A percentile compares a stretch with the other conserved stretches of the same genome.
These are phyloP conservation scores for Lophotriccus pileatus DNA, from an alignment of 2,797 vertebrate genomes.

Conservation along the genomic window DNA sequence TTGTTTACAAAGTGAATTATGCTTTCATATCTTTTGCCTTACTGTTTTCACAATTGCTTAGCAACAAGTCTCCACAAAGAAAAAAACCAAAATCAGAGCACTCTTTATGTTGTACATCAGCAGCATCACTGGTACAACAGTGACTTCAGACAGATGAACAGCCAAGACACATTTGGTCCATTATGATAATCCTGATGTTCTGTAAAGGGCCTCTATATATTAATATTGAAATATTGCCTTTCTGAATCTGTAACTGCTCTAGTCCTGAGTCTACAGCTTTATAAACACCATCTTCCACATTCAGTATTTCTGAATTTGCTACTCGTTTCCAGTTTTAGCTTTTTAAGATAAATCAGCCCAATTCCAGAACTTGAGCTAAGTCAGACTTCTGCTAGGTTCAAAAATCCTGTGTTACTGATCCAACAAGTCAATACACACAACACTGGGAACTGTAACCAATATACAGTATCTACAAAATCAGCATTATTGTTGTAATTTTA, in stretches of 20 bases:
- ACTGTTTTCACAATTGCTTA: conserved; percentile 67
- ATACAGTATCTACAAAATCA: not conserved
- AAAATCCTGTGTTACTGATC: not conserved
- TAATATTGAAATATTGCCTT: conserved; percentile 5
- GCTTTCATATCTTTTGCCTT: conserved; percentile 63
- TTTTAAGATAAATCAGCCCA: not conserved
- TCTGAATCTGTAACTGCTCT: not conserved
- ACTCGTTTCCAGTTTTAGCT: not conserved
- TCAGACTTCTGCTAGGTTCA: not conserved
- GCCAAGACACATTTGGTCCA: not conserved
- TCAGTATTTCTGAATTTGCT: not conserved
- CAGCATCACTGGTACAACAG: not conserved
- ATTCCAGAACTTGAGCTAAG: not conserved
- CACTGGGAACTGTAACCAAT: not conserved
- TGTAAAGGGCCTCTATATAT: not conserved
- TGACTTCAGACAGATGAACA: not conserved
- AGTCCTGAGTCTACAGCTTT: not conserved
- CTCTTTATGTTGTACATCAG: not conserved
- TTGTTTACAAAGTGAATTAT: conserved; percentile 76
- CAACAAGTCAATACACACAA: accelerated
- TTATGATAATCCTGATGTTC: conserved; percentile 29
- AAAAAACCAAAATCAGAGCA: not conserved
- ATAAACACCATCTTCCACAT: not conserved
- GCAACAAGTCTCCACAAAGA: conserved; percentile 64
- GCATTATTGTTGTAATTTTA: not conserved